A percentile compares a stretch with the other conserved stretches of the same genome.
Conservation (phyloP, 2,113 vertebrate species). For the Phyllostomus hastatus region DNA sequence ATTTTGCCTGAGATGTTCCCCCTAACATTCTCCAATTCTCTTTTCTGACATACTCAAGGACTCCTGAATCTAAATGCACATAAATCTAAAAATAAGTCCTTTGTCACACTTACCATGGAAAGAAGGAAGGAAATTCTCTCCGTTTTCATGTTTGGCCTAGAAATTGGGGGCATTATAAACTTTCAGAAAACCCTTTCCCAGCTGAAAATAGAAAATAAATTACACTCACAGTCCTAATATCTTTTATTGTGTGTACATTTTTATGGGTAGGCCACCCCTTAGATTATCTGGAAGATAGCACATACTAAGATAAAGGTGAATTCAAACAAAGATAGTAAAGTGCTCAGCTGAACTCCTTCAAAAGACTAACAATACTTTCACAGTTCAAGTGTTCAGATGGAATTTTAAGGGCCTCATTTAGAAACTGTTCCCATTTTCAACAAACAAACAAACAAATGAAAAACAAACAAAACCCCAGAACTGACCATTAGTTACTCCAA, state of each 20-base stretch:
- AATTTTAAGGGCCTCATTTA: constrained; percentile 29
- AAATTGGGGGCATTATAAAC: constrained; percentile 33
- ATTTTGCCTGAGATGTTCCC: constrained; percentile 49
- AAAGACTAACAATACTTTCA: neutral
- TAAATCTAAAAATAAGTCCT: constrained; percentile 69
- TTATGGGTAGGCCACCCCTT: neutral
- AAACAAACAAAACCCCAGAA: neutral
- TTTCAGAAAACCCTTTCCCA: constrained; percentile 55
- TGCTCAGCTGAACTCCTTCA: neutral
- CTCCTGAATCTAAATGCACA: constrained; percentile 43
- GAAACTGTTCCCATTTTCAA: constrained; percentile 7
- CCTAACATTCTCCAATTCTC: constrained; percentile 62
- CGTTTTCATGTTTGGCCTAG: constrained; percentile 54
- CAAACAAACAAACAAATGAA: too few relatives aligned
- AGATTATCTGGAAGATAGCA: constrained; percentile 8
- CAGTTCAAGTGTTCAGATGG: neutral
- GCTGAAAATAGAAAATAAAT: constrained; percentile 59
- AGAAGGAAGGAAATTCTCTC: constrained; percentile 61
- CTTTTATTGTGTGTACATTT: neutral
- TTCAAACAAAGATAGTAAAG: constrained; percentile 26
- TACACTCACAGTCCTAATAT: neutral
- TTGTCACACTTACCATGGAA: constrained; percentile 61
- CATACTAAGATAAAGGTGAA: neutral
- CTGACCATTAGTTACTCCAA: constrained; percentile 36
- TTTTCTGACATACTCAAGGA: constrained; percentile 73